Percentiles rank a stretch among this genome's conserved stretches.
Conservation (phyloP, 2,888 invertebrate genomes). For the Pteria penguin region DNA sequence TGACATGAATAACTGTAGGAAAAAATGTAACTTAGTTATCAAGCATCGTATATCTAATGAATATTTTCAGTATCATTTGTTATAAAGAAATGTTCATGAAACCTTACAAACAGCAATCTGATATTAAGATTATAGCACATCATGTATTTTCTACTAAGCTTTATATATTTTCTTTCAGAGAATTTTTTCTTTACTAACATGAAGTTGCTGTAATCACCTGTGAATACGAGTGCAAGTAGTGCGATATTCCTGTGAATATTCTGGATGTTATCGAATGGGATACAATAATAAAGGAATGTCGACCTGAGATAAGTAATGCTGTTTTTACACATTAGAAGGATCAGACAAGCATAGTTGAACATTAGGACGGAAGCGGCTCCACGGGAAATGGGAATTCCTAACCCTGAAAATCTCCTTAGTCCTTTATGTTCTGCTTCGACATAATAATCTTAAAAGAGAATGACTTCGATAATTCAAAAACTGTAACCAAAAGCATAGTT, state of each 20-base stretch:
- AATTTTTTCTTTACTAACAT: no score
- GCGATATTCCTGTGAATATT: not conserved
- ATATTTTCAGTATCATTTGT: no score
- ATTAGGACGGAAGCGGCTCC: not conserved
- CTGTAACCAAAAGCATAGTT: no score
- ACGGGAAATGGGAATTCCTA: not conserved
- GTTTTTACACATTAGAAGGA: not conserved
- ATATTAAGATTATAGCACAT: no score
- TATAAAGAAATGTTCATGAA: no score
- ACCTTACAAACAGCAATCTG: no score
- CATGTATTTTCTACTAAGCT: no score
- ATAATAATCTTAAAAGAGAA: not conserved
- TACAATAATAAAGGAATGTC: not conserved
- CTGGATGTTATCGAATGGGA: not conserved
- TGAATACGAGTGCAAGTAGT: not conserved
- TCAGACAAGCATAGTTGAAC: not conserved
- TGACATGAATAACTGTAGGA: constrained; percentile 82
- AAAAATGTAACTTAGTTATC: no score
- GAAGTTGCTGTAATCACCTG: not conserved
- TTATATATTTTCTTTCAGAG: no score
- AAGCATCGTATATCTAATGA: no score
- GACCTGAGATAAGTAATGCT: not conserved
- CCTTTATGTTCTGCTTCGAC: not conserved
- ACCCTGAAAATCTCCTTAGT: not conserved
- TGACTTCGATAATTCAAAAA: no score